Evolutionary conservation across 2,888 invertebrate genomes (phyloP).

Genomic region (Caenorhabditis sulstoni): DNA sequence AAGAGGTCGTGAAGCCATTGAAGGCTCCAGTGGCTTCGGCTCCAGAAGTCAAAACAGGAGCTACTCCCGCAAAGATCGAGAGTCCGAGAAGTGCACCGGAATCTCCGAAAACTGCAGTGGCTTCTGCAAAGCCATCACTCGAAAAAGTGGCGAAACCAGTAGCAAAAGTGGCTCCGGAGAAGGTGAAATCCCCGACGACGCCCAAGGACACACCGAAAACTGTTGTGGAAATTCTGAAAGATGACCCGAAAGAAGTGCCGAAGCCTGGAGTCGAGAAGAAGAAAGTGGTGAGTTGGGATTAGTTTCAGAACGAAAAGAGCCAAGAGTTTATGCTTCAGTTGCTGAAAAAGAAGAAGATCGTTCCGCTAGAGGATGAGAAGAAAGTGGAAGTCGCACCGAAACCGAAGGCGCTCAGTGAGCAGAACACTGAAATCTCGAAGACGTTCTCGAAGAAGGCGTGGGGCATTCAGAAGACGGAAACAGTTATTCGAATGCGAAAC

Average conservation of each 20-base stretch:
- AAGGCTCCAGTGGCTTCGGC: conserved; percentile 10
- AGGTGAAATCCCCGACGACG: conserved; percentile 12
- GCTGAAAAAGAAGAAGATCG: conserved; percentile 41
- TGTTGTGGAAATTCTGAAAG: neutral
- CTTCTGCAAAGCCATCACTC: neutral
- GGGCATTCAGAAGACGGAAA: conserved; percentile 35
- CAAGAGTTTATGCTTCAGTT: conserved; percentile 26
- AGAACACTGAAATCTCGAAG: conserved; percentile 37
- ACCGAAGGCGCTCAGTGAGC: conserved; percentile 37
- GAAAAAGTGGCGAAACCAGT: conserved; percentile 7
- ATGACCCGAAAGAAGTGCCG: conserved; percentile 16
- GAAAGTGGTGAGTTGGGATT: conserved; percentile 20
- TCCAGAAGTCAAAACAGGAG: neutral
- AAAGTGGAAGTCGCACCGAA: conserved; percentile 11
- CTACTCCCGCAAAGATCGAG: neutral
- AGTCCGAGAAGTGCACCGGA: neutral
- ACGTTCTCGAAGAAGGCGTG: conserved; percentile 34
- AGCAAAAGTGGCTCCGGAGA: conserved; percentile 4
- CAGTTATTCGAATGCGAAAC: conserved; percentile 25
- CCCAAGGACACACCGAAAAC: conserved; percentile 8
- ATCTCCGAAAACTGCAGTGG: neutral
- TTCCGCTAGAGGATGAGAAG: conserved; percentile 36
- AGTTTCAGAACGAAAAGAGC: neutral
- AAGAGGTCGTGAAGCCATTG: conserved; percentile 7
- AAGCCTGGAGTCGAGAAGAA: conserved; percentile 42